These are phyloP conservation scores for Raja brachyura DNA, from an alignment of 2,113 vertebrate genomes.

Conservation along the genomic window DNA sequence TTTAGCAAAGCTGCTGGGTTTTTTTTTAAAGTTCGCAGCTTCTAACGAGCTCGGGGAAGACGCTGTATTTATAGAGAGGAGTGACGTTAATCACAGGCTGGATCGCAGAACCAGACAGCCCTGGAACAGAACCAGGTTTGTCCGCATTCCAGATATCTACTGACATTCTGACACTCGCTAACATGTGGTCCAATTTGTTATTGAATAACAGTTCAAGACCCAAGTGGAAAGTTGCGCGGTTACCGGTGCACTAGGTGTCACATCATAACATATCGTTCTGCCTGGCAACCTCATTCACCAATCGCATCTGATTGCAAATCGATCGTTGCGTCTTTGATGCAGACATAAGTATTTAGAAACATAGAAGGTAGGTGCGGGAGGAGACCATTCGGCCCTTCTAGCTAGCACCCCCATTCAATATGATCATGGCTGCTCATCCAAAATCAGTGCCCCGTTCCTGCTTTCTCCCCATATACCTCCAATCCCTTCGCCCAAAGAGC, in stretches of 20 bases:
- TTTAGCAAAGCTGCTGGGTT: neutral
- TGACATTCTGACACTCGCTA: constrained; percentile 26
- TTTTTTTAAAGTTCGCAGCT: neutral
- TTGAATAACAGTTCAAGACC: neutral
- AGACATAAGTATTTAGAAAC: neutral
- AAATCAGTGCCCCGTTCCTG: no score
- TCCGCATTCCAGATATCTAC: constrained; percentile 14
- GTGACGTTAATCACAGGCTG: constrained; percentile 32
- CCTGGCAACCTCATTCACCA: neutral
- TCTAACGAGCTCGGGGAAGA: neutral
- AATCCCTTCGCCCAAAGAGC: no score
- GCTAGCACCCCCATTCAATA: no score
- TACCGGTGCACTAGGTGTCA: neutral
- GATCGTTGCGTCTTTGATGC: neutral
- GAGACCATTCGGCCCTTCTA: no score
- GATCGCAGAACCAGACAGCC: constrained; percentile 10
- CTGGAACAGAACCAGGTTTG: constrained; percentile 19
- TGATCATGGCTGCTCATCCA: no score
- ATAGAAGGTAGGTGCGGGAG: no score
- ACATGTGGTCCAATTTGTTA: constrained; percentile 21
- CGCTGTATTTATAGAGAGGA: constrained; percentile 3
- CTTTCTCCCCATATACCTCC: no score
- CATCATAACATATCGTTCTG: neutral
- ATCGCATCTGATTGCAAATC: neutral
- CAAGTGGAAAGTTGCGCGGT: neutral